phyloP scores from a whole-genome alignment of 92 coral and sea anemone genomes.

The Zoanthus solanderi region DNA sequence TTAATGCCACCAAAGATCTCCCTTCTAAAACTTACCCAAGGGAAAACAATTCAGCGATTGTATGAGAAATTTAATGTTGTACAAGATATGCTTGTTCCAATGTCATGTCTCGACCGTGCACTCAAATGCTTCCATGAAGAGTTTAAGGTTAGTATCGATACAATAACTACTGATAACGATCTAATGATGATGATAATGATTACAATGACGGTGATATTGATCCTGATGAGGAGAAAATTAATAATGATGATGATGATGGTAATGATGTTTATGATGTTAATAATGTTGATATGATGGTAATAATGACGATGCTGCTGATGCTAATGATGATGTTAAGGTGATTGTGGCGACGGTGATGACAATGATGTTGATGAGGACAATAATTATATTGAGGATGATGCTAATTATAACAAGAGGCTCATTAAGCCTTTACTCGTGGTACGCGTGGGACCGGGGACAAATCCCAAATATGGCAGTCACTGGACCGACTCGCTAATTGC shows the following conservation, averaged over 20 bases:
- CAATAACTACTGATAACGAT: not conserved
- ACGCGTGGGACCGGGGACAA: no score
- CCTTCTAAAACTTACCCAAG: conserved; percentile 72
- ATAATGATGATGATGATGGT: not conserved
- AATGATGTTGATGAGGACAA: not conserved
- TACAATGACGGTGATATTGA: not conserved
- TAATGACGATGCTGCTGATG: not conserved
- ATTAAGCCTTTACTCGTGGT: no score
- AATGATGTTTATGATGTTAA: conserved; percentile 4
- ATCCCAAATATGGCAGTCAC: no score
- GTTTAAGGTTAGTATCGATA: conserved; percentile 49
- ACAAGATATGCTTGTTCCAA: conserved; percentile 76
- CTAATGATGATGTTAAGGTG: not conserved
- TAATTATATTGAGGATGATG: no score
- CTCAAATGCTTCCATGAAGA: conserved; percentile 69
- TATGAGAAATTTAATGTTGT: conserved; percentile 72
- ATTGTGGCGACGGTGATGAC: not conserved
- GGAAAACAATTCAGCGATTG: conserved; percentile 59
- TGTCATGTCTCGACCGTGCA: conserved; percentile 55
- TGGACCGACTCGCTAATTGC: no score
- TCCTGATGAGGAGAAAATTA: not conserved
- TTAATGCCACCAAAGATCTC: conserved; percentile 78
- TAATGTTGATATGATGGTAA: not conserved
- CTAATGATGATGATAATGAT: not conserved
- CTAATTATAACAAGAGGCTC: no score